Base-by-base conservation (phyloP, 2,888 invertebrate species). In the Elgonia sp. region DNA sequence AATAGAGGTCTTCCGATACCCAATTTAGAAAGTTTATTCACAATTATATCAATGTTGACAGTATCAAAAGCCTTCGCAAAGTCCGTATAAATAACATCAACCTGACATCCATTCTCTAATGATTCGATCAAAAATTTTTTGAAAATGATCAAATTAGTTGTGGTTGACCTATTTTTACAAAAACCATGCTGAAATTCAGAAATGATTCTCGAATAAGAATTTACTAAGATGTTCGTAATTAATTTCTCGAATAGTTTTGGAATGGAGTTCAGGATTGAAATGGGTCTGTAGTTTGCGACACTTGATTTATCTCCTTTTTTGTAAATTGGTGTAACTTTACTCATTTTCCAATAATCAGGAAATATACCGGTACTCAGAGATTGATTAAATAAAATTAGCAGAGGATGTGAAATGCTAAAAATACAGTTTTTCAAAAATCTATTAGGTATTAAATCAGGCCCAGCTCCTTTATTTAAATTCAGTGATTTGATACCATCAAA, bases 241-340 rank as follows among this genome's bases (percentile, higher is more conserved):
- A 57, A 12, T 57, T 57, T 57, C 20, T 57, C 57, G 57, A 57
- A 57, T 20, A 57, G 16, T 50, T 50, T 50, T 16, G 50, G 50
- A 50, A 50, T 50, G 50, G 50, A 50, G 16, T 16, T 50, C 16
- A 50, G 16, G 16, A 50, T 50, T 50, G 50, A 14, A 14, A 50
- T 50, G 5, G 50, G 50, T 50, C 50, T 50, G 14, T 50, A 50
- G 16, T 50, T 50, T 7, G 50, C 10, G 50, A 16, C 50, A 50
- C 16, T 14, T 10, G 50, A 14, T 50, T 16, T 50, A 14, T 50
- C 9, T 5, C 50, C 50, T 16, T 50, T 50, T 50, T 50, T 50
- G 16, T 50, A 16, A 14, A 50, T 50, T 14, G 50, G 50, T 50
- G 16, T 10, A 14, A 50, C 14, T 50, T 50, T 50, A 16, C 50